Conservation (phyloP, 2,797 vertebrate species). For the Fringilla coelebs region DNA sequence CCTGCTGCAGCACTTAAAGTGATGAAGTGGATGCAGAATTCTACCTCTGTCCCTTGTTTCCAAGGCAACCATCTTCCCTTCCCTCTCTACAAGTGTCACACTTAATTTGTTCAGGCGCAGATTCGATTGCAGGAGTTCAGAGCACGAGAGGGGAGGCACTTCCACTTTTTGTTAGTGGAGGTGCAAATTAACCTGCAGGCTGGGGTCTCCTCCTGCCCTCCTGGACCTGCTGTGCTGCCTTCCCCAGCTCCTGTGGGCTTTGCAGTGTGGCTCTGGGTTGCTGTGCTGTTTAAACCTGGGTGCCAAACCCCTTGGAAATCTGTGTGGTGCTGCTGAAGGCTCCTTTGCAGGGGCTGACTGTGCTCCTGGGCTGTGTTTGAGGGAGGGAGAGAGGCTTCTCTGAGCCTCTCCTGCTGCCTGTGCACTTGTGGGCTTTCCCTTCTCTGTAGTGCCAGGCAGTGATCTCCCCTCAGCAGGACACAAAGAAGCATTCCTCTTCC, state of each 20-base stretch:
- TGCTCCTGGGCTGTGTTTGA: not conserved
- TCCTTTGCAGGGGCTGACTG: not conserved
- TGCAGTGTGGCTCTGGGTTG: not conserved
- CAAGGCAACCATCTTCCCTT: constrained; percentile 61
- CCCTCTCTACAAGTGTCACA: constrained; percentile 49
- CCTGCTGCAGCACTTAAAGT: constrained; percentile 57
- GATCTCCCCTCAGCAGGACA: not conserved
- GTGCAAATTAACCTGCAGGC: not conserved
- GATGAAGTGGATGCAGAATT: constrained; percentile 60
- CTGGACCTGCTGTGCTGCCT: not conserved
- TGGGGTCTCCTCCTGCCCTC: not conserved
- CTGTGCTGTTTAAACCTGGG: not conserved
- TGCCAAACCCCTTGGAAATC: not conserved
- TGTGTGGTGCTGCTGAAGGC: not conserved
- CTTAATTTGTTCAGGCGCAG: constrained; percentile 41
- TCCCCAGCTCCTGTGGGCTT: not conserved
- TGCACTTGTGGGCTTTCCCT: not conserved
- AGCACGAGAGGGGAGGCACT: not conserved
- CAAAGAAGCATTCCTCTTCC: not conserved
- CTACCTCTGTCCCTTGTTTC: constrained; percentile 62
- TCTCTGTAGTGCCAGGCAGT: accelerated
- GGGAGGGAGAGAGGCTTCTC: not conserved
- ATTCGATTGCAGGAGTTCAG: not conserved
- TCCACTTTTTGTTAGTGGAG: not conserved
- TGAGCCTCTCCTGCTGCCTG: not conserved